A percentile compares a stretch with the other conserved stretches of the same genome.
Evolutionary conservation across 1,140 invertebrate genomes (phyloP).

Genomic region (Odontomachus brunneus): DNA sequence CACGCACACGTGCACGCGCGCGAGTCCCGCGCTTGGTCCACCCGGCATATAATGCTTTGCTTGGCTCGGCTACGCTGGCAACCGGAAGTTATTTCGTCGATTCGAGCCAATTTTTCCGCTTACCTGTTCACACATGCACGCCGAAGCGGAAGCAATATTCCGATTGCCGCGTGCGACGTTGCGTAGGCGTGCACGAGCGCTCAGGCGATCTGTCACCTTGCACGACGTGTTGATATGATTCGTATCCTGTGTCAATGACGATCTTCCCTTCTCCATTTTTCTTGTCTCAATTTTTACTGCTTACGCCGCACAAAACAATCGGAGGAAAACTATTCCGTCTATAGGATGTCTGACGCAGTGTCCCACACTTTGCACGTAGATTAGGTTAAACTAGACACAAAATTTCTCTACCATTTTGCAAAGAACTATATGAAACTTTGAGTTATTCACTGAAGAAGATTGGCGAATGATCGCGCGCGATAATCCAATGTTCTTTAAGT

Average conservation of each 20-base stretch:
- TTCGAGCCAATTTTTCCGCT: conserved; percentile 70
- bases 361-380: too few species aligned
- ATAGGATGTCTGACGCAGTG: too few species aligned
- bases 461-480: too few species aligned
- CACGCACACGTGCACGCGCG: too few species aligned
- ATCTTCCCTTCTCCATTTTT: background rate
- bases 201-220: background rate
- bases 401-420: too few species aligned
- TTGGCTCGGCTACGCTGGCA: background rate
- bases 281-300: background rate
- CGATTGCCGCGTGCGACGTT: background rate
- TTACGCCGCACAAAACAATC: too few species aligned
- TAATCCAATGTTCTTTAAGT: too few species aligned
- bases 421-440: too few species aligned
- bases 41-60: conserved; percentile 1
- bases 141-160: conserved; percentile 39
- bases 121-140: conserved; percentile 48
- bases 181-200: background rate
- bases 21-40: background rate
- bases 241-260: background rate
- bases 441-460: too few species aligned
- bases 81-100: conserved; percentile 69
- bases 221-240: too few species aligned
- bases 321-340: too few species aligned
- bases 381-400: too few species aligned